Conservation (phyloP, 2,113 vertebrate species). For the Hylia prasina region DNA sequence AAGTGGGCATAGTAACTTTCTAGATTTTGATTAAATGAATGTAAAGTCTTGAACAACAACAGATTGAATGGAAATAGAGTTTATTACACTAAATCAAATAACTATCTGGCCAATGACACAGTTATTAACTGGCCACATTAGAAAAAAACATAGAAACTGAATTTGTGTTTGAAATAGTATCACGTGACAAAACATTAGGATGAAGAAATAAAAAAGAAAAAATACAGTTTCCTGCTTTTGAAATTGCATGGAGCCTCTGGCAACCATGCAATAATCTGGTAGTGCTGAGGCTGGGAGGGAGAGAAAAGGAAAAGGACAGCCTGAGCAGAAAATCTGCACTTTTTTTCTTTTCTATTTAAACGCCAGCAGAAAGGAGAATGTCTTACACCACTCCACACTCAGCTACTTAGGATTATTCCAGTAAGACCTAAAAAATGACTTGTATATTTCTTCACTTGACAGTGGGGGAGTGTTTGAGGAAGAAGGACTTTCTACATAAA, state of each 20-base stretch:
- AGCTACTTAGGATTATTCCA: not conserved
- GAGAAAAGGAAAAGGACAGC: not conserved
- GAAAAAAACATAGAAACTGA: not conserved
- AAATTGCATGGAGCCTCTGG: not conserved
- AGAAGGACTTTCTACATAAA: not conserved
- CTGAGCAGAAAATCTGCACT: not conserved
- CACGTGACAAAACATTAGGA: not conserved
- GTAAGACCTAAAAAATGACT: not conserved
- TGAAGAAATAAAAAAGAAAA: not conserved
- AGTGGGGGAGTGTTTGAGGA: not conserved
- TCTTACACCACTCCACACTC: not conserved
- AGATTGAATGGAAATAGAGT: not conserved
- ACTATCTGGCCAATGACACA: not conserved
- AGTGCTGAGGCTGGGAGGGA: not conserved
- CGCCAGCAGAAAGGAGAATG: not conserved
- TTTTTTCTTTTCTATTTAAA: not conserved
- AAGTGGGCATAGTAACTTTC: not conserved
- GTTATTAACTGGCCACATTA: not conserved
- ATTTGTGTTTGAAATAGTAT: not conserved
- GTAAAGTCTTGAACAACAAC: not conserved
- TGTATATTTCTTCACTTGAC: not conserved
- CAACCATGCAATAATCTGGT: not conserved
- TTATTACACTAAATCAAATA: not conserved
- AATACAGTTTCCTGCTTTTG: not conserved
- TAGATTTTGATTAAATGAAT: not conserved